These are phyloP conservation scores for Gryon sp. DNA, from an alignment of 1,140 invertebrate genomes.

Conservation along the genomic window DNA sequence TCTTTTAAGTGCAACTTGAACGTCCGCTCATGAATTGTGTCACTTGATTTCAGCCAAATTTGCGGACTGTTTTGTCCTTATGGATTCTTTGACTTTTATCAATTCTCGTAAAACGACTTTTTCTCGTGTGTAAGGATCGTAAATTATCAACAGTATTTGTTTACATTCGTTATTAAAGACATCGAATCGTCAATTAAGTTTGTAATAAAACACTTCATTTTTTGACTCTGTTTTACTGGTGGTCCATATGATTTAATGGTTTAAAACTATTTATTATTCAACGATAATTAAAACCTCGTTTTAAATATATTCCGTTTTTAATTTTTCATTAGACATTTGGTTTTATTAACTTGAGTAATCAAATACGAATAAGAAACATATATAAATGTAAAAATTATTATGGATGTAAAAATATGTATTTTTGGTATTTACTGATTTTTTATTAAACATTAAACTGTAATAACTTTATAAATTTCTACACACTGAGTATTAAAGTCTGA, in stretches of 20 bases:
- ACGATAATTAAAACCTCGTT: too few species aligned
- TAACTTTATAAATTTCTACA: too few species aligned
- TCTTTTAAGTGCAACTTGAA: slow-evolving; percentile 16
- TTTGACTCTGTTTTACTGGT: not conserved
- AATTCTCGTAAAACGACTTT: slow-evolving; percentile 22
- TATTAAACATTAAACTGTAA: too few species aligned
- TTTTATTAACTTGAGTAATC: too few species aligned
- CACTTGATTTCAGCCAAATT: slow-evolving; percentile 19
- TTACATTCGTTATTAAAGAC: slow-evolving; percentile 18
- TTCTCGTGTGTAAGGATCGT: slow-evolving; percentile 5
- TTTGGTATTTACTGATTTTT: too few species aligned
- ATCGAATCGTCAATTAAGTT: slow-evolving; percentile 7
- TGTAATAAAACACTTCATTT: slow-evolving; percentile 5
- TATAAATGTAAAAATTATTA: too few species aligned
- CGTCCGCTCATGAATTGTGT: slow-evolving; percentile 20
- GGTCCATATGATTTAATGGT: slow-evolving; percentile 6
- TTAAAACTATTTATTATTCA: too few species aligned
- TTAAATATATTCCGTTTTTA: too few species aligned
- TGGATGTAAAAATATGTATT: too few species aligned
- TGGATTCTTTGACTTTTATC: slow-evolving; percentile 15
- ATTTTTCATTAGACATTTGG: too few species aligned
- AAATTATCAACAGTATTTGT: slow-evolving; percentile 22
- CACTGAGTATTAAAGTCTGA: too few species aligned
- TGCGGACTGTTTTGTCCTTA: slow-evolving; percentile 1
- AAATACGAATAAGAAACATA: too few species aligned